Evolutionary conservation across 2,113 vertebrate species (phyloP), one percentile per base, ranked within the genome.

Genomic region (Chionodraco myersi): DNA sequence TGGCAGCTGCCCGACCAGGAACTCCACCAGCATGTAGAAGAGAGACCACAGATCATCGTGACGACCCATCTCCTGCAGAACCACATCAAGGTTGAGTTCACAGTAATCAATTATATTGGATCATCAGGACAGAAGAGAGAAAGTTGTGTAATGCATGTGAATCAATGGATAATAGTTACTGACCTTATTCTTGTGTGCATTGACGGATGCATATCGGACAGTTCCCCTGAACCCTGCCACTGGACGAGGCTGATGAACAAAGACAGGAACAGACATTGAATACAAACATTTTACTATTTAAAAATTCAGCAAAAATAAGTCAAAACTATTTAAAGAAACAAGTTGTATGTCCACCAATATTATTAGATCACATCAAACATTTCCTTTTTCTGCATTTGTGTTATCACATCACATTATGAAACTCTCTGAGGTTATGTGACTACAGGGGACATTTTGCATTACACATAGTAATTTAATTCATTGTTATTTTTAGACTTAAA

Each of bases 21-120:
- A 99, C 86, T 99, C 98, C 84, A 99, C 97, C 92, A 99, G 92
- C 98, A 99, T 99, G 94, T 99, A 99, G 94, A 99, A 99, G 36
- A 99, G 95, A 85, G 98, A 99, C 98, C 98, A 99, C 70, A 99
- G 96, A 87, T 99, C 98, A 83, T 99, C 98, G 61, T 99, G 98
- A 34, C 98, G 96, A 78, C 98, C 98, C 98, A 99, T 99, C 92
- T 99, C 98, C 98, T 99, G 94, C 67, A 80, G 58, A 51, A 65
- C 59, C 4, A 86, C 47, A 67, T 11, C 44, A 59, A 21, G n/a
- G 30, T 3, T 6, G 26, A 44, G 54, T 76, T 72, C 26, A 26
- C 9, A 47, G 41, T 5, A 0, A 52, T 49, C 14, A 13, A 8
- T 34, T 16, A 47, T 44, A 30, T 49, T 4, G 62, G 13, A 47